Percentiles rank a stretch among this genome's conserved stretches.
phyloP scores from a whole-genome alignment of 2,888 invertebrate species.

The Philereme vetulata region DNA sequence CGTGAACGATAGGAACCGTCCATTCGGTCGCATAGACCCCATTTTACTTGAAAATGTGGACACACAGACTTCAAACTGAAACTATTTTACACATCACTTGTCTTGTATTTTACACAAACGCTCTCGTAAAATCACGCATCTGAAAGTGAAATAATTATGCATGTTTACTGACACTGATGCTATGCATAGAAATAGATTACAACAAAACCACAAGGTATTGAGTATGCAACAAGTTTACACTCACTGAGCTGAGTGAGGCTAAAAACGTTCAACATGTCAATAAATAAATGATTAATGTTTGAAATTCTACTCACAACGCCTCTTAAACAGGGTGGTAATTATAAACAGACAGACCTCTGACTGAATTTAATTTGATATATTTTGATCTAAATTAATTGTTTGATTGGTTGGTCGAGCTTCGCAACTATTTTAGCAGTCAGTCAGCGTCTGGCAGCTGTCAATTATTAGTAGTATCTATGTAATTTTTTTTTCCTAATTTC shows the following conservation, averaged over 20 bases:
- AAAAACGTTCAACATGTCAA: not conserved
- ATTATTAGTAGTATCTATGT: too few relatives aligned
- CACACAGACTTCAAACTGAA: slow-evolving; percentile 51
- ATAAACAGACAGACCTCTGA: too few relatives aligned
- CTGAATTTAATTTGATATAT: too few relatives aligned
- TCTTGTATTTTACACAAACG: slow-evolving; percentile 32
- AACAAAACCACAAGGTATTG: slow-evolving; percentile 59
- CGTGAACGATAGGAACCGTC: slow-evolving; percentile 84
- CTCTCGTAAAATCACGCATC: slow-evolving; percentile 53
- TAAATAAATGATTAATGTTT: too few relatives aligned
- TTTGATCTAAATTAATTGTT: too few relatives aligned
- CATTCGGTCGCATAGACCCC: slow-evolving; percentile 86
- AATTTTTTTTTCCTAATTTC: too few relatives aligned
- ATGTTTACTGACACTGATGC: slow-evolving; percentile 53
- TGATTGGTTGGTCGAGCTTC: too few relatives aligned
- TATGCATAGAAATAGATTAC: slow-evolving; percentile 64
- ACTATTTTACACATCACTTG: slow-evolving; percentile 53
- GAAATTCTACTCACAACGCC: too few relatives aligned
- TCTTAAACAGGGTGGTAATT: too few relatives aligned
- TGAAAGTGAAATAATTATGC: slow-evolving; percentile 56
- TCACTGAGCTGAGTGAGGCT: slow-evolving; percentile 3
- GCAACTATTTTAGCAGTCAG: too few relatives aligned
- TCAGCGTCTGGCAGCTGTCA: too few relatives aligned
- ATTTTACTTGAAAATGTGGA: slow-evolving; percentile 58
- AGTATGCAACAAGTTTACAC: slow-evolving; percentile 29